Conservation (phyloP, 2,113 vertebrate species). For the Pavo muticus region DNA sequence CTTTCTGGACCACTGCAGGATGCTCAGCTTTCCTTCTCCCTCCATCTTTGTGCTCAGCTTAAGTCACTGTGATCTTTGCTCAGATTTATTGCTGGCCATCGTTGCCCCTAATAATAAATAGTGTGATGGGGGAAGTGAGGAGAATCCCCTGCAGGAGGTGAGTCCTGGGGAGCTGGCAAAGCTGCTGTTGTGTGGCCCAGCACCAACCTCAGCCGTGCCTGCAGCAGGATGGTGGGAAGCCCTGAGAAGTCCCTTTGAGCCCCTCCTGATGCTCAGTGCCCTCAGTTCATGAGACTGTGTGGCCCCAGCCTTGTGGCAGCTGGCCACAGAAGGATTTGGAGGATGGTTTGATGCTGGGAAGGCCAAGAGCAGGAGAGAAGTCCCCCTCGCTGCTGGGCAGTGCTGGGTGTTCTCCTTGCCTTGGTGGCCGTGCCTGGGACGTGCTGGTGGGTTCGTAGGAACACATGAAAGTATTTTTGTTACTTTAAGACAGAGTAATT, state of each 20-base stretch:
- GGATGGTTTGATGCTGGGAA: neutral
- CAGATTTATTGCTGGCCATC: neutral
- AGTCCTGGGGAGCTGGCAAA: neutral
- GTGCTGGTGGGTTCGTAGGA: neutral
- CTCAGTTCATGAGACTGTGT: neutral
- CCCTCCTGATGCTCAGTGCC: neutral
- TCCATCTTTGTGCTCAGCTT: neutral
- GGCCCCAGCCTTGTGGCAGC: neutral
- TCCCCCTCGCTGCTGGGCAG: rapidly evolving
- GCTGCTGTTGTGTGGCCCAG: neutral
- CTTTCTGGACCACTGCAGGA: neutral
- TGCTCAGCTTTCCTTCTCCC: neutral
- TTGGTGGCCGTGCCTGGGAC: neutral
- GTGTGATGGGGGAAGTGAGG: neutral
- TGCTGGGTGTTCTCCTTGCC: neutral
- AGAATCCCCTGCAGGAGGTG: neutral
- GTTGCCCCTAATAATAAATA: neutral
- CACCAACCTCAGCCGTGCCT: neutral
- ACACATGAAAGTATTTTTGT: slow-evolving; percentile 29
- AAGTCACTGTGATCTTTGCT: neutral
- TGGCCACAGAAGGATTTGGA: rapidly evolving
- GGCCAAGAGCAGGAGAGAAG: neutral
- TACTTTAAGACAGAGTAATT: slow-evolving; percentile 57
- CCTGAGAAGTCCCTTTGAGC: too few relatives aligned
- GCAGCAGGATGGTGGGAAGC: rapidly evolving